Evolutionary conservation across 2,113 vertebrate genomes (phyloP).

Genomic region (Cettia cetti): DNA sequence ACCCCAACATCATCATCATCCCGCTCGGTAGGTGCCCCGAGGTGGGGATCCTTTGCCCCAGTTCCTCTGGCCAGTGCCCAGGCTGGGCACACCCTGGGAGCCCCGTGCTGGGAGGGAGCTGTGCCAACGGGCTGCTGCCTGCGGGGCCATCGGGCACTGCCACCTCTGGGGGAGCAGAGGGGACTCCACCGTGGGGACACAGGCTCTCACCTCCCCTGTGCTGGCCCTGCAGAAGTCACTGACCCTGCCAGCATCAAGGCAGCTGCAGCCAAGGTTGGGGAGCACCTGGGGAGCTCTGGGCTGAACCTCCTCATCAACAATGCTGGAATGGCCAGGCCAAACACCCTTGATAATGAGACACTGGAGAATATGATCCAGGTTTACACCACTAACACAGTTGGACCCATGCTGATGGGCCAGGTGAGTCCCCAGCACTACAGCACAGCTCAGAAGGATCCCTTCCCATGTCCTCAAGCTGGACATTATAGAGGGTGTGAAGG

Average conservation of each 20-base stretch:
- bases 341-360: too few species aligned
- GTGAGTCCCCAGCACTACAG: too few species aligned
- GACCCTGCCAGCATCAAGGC: background rate
- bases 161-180: background rate
- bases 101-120: background rate
- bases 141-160: background rate
- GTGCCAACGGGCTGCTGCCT: background rate
- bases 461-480: too few species aligned
- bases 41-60: background rate
- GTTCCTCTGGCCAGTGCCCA: fast-evolving
- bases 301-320: slow-evolving; percentile 53
- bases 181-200: background rate
- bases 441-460: too few species aligned
- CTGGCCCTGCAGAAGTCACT: fast-evolving
- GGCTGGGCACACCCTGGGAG: background rate
- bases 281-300: background rate
- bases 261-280: background rate
- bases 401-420: too few species aligned
- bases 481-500: too few species aligned
- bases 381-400: too few species aligned
- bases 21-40: background rate
- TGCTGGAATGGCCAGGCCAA: fast-evolving
- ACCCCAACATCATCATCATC: background rate
- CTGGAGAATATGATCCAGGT: too few species aligned
- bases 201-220: background rate